Evolutionary conservation across 2,888 invertebrate genomes (phyloP), one percentile per base, ranked within the genome.

Genomic region (Lasioglossum calceatum): DNA sequence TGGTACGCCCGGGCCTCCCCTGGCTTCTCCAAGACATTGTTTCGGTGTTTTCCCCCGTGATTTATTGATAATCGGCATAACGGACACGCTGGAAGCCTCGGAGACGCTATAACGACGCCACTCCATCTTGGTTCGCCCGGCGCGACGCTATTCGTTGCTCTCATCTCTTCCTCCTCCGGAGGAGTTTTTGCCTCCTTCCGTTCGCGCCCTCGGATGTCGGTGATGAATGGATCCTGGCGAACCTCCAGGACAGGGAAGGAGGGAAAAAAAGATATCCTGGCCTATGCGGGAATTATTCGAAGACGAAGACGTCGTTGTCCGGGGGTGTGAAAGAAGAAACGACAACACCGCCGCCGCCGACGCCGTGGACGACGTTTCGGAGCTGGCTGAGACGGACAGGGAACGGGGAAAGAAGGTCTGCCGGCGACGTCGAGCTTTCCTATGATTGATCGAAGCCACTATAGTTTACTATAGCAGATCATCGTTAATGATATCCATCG

Each of bases 391-490:
- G 87, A 79, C 77, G 83, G 85, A 79, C 83, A 72, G 82, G 84
- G 86, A 61, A 86, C 86, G 64, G 85, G 87, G 91, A 89, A 90
- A 88, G 85, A 84, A 77, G 82, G 91, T 89, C 92, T 93, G 93
- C 90, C 87, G 88, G 82, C 91, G 93, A 92, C 93, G 89, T 92
- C 87, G 90, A 87, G 87, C 90, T 92, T 91, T 88, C 88, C 89
- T 87, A 91, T 93, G 93, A 93, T 93, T 93, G 93, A 93, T 93
- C 93, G 93, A 93, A 91, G 81, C 89, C 87, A 87, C 87, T 87
- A 86, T 87, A 85, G 84, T 85, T 86, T 78, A 67, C 87, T 86
- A 87, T 87, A 81, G 88, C 87, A 81, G 90, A 91, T 91, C 87
- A 91, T 91, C 91, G 91, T 91, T 91, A 91, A 91, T 88, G 91